These are phyloP conservation scores for Melitaea athalia DNA, from an alignment of 2,888 invertebrate genomes.

Conservation along the genomic window DNA sequence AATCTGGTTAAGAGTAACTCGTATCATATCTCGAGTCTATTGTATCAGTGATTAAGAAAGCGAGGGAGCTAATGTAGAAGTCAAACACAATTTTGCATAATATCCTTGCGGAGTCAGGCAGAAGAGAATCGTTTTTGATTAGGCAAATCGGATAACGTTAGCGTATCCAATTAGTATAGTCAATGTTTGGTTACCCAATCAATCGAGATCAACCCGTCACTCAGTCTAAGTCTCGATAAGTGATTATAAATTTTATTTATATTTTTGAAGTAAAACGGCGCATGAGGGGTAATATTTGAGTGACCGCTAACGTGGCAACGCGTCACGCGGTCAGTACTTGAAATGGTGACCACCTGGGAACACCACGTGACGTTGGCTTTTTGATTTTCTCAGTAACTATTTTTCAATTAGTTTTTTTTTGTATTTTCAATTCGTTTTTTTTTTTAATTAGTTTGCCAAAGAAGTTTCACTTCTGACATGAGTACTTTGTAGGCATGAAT, in stretches of 20 bases:
- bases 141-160: slow-evolving; percentile 75
- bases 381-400: too few species aligned
- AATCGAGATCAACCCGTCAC: slow-evolving; percentile 54
- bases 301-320: too few species aligned
- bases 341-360: too few species aligned
- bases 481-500: too few species aligned
- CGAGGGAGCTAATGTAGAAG: slow-evolving; percentile 64
- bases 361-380: too few species aligned
- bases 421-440: too few species aligned
- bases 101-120: slow-evolving; percentile 59
- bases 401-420: too few species aligned
- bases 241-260: slow-evolving; percentile 29
- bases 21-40: slow-evolving; percentile 50
- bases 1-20: slow-evolving; percentile 40
- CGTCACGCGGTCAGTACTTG: too few species aligned
- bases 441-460: too few species aligned
- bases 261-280: too few species aligned
- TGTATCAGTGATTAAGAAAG: slow-evolving; percentile 65
- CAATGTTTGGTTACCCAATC: slow-evolving; percentile 75
- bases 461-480: too few species aligned
- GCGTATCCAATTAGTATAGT: slow-evolving; percentile 75
- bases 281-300: too few species aligned
- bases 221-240: slow-evolving; percentile 45
- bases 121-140: slow-evolving; percentile 72
- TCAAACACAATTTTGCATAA: slow-evolving; percentile 78